A percentile compares a stretch with the other conserved stretches of the same genome.
These are phyloP conservation scores for Eulemur rufifrons DNA, from an alignment of 2,113 vertebrate species.

Conservation along the genomic window DNA sequence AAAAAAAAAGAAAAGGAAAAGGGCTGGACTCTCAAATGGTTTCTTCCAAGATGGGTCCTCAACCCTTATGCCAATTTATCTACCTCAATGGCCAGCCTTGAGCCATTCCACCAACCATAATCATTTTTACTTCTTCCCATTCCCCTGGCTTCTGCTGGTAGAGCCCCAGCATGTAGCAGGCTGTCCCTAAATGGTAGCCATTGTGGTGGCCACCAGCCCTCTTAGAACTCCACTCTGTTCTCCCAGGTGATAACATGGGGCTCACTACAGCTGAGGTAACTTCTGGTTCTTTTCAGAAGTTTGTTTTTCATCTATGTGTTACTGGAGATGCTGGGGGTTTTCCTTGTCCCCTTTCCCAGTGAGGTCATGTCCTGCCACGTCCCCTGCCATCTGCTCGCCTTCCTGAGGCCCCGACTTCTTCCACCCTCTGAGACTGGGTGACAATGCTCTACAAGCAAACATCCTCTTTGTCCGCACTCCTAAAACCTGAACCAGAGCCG, in stretches of 20 bases:
- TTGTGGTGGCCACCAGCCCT: not conserved
- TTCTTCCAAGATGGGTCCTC: not conserved
- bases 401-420: not conserved
- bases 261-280: not conserved
- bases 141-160: not conserved
- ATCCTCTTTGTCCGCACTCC: not conserved
- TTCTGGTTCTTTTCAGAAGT: not conserved
- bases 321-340: not conserved
- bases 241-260: not conserved
- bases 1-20: not conserved
- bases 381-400: not conserved
- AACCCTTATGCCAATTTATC: not conserved
- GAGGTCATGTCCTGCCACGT: not conserved
- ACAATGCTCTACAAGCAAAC: not conserved
- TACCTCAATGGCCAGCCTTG: not conserved
- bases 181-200: not conserved
- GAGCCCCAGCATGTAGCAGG: not conserved
- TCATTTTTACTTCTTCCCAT: not conserved
- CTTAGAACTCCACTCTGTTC: not conserved
- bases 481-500: not conserved
- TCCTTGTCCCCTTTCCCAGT: not conserved
- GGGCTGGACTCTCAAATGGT: not conserved
- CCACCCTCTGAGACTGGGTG: not conserved
- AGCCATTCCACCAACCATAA: not conserved
- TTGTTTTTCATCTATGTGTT: not conserved